These are phyloP conservation scores for Syngnathus typhle DNA, from an alignment of 2,113 vertebrate genomes.

Conservation along the genomic window DNA sequence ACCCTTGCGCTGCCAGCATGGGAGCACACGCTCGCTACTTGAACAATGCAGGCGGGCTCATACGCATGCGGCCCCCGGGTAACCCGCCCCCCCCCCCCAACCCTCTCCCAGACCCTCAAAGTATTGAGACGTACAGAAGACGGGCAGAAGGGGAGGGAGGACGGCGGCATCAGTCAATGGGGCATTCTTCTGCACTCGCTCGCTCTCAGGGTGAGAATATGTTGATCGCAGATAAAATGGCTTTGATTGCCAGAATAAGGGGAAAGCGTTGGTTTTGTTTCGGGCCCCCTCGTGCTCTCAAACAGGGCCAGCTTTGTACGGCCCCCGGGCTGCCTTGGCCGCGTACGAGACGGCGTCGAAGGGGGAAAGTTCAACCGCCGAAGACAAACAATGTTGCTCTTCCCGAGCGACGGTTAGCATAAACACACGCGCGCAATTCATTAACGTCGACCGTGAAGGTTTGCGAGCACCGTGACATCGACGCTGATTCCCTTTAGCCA, in stretches of 20 bases:
- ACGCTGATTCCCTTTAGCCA: too few relatives aligned
- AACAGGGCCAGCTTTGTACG: slow-evolving; percentile 3
- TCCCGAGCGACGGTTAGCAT: slow-evolving; percentile 30
- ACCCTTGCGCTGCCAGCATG: slow-evolving; percentile 39
- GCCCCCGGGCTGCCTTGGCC: background rate
- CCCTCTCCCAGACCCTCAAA: slow-evolving; percentile 41
- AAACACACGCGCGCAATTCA: slow-evolving; percentile 12
- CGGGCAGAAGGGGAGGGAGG: slow-evolving; percentile 50
- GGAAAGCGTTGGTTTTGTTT: background rate
- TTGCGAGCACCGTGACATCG: too few relatives aligned
- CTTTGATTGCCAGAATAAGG: slow-evolving; percentile 55
- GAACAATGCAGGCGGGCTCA: slow-evolving; percentile 36
- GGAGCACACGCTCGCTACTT: slow-evolving; percentile 50
- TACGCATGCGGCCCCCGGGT: slow-evolving; percentile 1
- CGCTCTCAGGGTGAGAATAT: slow-evolving; percentile 62
- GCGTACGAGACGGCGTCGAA: background rate
- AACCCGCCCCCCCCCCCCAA: background rate
- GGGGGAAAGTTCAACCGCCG: slow-evolving; percentile 1
- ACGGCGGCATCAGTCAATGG: slow-evolving; percentile 63
- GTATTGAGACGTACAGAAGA: slow-evolving; percentile 71
- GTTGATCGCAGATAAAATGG: slow-evolving; percentile 61
- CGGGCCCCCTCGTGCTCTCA: background rate
- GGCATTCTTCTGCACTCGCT: slow-evolving; percentile 61
- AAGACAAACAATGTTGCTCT: slow-evolving; percentile 24
- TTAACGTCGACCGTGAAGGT: background rate